Evolutionary conservation across 2,888 invertebrate genomes (phyloP), one percentile per base, ranked within the genome.

Genomic region (Amblyjoppa fuscipennis): DNA sequence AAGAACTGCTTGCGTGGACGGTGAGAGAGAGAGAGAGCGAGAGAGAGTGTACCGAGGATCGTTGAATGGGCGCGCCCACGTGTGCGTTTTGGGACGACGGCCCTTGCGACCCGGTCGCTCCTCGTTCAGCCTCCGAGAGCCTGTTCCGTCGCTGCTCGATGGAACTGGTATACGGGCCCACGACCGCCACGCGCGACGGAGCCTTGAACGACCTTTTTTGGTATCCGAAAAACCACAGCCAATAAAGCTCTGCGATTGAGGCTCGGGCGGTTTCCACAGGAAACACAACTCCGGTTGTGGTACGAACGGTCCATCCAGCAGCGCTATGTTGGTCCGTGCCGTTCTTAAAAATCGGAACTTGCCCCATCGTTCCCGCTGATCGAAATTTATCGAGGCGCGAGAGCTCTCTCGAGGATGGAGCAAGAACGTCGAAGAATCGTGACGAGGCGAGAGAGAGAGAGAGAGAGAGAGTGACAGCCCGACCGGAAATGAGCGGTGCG

Each of bases 141-240:
- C 45, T 51, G 75, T 61, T 75, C 45, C 66, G 59, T 77, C 70
- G 71, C 59, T 75, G 85, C 78, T 51, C 75, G 49, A 13, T 56
- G 34, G 20, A 9, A 25, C 6, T 25, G 38, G 64, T 61, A 76
- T 59, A 28, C 25, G 53, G 25, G 76, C 81, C 78, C 79, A 86
- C 81, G 66, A 51, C 64, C 70, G 41, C 68, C 31, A 53, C 49
- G 61, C 83, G 73, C 61, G 28, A 49, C 74, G 64, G 69, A 79
- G 84, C 87, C 88, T 88, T 89, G 85, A 87, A 87, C 88, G 89
- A 88, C 87, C 89, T 88, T 89, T 89, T 89, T 89, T 86, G 88
- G 88, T 88, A 87, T 87, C 77, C 86, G 83, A 64, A 85, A 75
- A 76, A 69, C 41, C 41, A 64, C n/a, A 61, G 31, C 53, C 53